Conservation (phyloP, 2,113 vertebrate species). For the Crypturellus undulatus region DNA sequence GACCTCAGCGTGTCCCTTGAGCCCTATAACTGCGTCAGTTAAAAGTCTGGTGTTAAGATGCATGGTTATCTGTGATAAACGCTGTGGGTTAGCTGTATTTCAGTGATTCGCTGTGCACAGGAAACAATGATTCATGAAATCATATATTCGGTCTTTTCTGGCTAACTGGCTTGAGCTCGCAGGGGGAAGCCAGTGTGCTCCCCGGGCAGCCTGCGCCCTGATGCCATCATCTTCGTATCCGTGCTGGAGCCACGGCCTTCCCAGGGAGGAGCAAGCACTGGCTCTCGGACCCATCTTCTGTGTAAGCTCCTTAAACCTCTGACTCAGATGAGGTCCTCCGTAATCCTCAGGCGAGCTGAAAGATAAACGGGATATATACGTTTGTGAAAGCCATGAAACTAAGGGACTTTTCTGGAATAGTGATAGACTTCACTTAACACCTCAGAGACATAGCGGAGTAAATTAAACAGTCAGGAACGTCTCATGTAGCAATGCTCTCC, state of each 20-base stretch:
- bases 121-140: not conserved
- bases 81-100: not conserved
- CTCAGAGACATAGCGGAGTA: conserved; percentile 8
- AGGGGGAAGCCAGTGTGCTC: not conserved
- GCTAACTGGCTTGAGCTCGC: not conserved
- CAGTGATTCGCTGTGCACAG: not conserved
- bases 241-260: not conserved
- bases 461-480: conserved; percentile 61
- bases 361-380: conserved; percentile 9
- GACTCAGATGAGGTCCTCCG: not conserved
- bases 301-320: conserved; percentile 4
- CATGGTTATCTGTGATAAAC: not conserved
- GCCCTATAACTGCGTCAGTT: rapidly evolving
- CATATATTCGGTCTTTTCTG: not conserved
- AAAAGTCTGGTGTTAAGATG: not conserved
- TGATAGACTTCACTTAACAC: conserved; percentile 69
- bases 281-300: not conserved
- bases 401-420: conserved; percentile 38
- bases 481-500: conserved; percentile 26
- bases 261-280: not conserved
- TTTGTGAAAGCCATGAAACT: conserved; percentile 14
- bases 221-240: not conserved
- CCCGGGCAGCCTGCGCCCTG: not conserved
- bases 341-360: conserved; percentile 22
- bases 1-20: not conserved